These are phyloP conservation scores for Picathartes gymnocephalus DNA, from an alignment of 2,113 vertebrate species.

Conservation along the genomic window DNA sequence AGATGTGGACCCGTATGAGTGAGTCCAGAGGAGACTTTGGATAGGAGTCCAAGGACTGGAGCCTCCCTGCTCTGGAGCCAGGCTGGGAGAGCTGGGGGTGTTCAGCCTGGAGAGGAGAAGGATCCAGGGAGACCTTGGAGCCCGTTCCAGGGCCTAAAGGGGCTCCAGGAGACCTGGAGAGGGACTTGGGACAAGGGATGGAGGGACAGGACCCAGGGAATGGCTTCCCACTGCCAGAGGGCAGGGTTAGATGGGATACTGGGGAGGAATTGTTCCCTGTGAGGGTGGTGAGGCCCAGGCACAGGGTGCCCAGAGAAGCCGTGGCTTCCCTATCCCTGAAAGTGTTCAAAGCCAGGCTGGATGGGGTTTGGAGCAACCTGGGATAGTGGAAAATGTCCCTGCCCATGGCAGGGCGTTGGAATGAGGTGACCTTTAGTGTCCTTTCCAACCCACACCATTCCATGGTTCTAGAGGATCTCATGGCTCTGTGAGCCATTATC, in stretches of 20 bases:
- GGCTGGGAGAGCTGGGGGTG: neutral
- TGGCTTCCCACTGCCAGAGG: neutral
- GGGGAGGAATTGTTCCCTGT: rapidly evolving
- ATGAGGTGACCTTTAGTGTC: rapidly evolving
- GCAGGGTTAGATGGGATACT: neutral
- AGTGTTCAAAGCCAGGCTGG: too few species aligned
- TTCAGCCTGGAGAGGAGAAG: neutral
- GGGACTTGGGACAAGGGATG: rapidly evolving
- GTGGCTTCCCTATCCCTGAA: neutral
- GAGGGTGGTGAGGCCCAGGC: neutral
- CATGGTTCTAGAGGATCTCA: neutral
- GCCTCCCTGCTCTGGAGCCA: neutral
- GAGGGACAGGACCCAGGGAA: neutral
- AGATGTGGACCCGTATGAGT: neutral
- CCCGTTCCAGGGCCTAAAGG: neutral
- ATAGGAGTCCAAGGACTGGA: neutral
- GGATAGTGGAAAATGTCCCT: rapidly evolving
- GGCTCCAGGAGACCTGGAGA: neutral
- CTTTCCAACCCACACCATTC: neutral
- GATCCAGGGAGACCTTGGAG: neutral
- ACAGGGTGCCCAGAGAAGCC: rapidly evolving
- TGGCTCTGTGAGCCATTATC: neutral
- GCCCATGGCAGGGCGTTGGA: neutral
- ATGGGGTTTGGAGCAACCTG: rapidly evolving
- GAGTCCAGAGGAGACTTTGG: neutral